Evolutionary conservation across 2,888 invertebrate genomes (phyloP), one percentile per base, ranked within the genome.

Genomic region (Glaucopsyche alexis): DNA sequence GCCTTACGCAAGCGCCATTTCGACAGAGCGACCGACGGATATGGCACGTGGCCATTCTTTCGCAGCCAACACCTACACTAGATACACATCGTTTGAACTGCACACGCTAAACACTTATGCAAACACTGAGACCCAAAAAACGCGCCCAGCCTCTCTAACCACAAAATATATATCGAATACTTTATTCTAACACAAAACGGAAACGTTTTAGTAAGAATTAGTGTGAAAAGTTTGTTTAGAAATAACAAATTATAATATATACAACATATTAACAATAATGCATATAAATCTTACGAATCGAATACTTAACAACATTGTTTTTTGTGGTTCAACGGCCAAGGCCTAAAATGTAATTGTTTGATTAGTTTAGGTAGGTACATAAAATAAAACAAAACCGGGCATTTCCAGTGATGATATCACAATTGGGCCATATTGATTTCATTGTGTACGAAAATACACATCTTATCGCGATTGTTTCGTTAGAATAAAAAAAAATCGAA

Each of bases 31-130:
- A 80, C 82, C 83, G 79, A 76, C 82, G 80, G 89, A 92, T 91
- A 91, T 90, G 84, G 91, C 89, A 90, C 91, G 89, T 91, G 91
- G 91, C 86, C 91, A 85, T 80, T 88, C 85, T 87, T 88, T 88
- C 87, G 83, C 81, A 82, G 87, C 82, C 84, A 84, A 88, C 89
- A 84, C 89, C 90, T 83, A 89, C 86, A 83, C 85, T 84, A 78
- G 89, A 89, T 87, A 85, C 86, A 88, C 87, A 88, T 82, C 81
- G 81, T 83, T 82, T 83, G 84, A 77, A 78, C 81, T 80, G 82
- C 84, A 79, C 76, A 82, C 83, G 87, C 85, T 90, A 91, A 91
- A 86, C 80, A 82, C 77, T 85, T 87, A 78, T 82, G 80, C 83
- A 89, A 91, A 90, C 84, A 79, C 76, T 83, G 79, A 79, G 77